Conservation (phyloP, 2,113 vertebrate species). For the Monopterus albus region DNA sequence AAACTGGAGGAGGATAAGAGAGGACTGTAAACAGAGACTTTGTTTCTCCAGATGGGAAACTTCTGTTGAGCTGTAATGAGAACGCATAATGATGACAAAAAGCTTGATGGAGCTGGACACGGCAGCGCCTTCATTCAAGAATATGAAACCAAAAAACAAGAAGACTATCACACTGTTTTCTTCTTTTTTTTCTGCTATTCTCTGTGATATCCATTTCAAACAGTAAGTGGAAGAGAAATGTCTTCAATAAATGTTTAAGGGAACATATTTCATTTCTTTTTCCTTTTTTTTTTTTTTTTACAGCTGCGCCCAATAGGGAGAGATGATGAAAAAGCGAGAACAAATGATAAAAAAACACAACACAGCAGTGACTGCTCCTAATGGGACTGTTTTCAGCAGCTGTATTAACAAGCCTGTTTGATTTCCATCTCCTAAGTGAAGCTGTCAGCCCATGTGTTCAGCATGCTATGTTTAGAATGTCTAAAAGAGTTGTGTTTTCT, state of each 20-base stretch:
- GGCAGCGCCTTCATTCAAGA: conserved; percentile 44
- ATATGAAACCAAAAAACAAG: conserved; percentile 40
- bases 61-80: conserved; percentile 72
- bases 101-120: conserved; percentile 66
- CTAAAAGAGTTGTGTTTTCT: conserved; percentile 77
- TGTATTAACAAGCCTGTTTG: conserved; percentile 77
- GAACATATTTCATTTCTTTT: conserved; percentile 54
- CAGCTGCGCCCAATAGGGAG: conserved; percentile 33
- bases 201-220: conserved; percentile 49
- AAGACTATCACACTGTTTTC: conserved; percentile 18
- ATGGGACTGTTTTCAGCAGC: conserved; percentile 76
- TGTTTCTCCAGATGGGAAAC: conserved; percentile 72
- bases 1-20: conserved; percentile 61
- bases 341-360: conserved; percentile 69
- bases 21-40: conserved; percentile 66
- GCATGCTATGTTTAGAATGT: conserved; percentile 69
- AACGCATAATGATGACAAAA: conserved; percentile 71
- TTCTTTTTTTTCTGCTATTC: conserved; percentile 33
- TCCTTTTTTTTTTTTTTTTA: not conserved
- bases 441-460: conserved; percentile 74
- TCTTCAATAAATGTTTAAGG: conserved; percentile 64
- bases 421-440: conserved; percentile 70
- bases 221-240: conserved; percentile 48
- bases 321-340: conserved; percentile 56
- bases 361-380: conserved; percentile 65